Evolutionary conservation across 2,797 vertebrate species (phyloP).

Genomic region (Linurgus olivaceus): DNA sequence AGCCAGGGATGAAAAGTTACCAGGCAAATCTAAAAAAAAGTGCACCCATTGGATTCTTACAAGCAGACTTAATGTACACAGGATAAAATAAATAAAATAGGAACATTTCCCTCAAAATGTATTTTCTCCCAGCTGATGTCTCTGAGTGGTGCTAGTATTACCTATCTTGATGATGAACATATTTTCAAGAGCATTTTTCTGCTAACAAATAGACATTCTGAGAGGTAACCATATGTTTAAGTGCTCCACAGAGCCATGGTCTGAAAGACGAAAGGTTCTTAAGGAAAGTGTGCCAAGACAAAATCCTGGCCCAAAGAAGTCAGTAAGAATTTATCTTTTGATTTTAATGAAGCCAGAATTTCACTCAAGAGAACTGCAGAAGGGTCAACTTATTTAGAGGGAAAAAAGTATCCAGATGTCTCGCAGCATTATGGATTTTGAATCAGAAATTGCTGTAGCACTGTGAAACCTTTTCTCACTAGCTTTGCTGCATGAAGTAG

Average conservation of each 20-base stretch:
- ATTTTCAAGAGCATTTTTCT: slow-evolving; percentile 43
- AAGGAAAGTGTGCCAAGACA: slow-evolving; percentile 8
- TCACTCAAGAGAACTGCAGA: slow-evolving; percentile 36
- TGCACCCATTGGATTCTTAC: not conserved
- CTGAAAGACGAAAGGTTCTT: slow-evolving; percentile 23
- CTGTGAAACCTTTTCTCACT: not conserved
- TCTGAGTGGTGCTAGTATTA: not conserved
- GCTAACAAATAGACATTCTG: slow-evolving; percentile 39
- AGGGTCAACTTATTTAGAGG: slow-evolving; percentile 12
- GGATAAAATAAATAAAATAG: slow-evolving; percentile 6
- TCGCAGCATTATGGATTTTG: not conserved
- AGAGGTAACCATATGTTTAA: slow-evolving; percentile 50
- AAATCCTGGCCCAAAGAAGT: slow-evolving; percentile 37
- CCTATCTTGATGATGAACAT: slow-evolving; percentile 42
- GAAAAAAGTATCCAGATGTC: slow-evolving; percentile 16
- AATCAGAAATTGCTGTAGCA: not conserved
- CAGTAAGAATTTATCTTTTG: slow-evolving; percentile 27
- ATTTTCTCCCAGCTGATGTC: slow-evolving; percentile 9
- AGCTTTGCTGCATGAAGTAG: not conserved
- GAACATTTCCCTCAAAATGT: not conserved
- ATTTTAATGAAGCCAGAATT: slow-evolving; percentile 53
- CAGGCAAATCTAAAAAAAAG: slow-evolving; percentile 18
- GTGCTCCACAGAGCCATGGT: slow-evolving; percentile 7
- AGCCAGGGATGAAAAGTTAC: not conserved
- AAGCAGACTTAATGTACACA: not conserved